Evolutionary conservation across 2,888 invertebrate genomes (phyloP).

Genomic region (Drosophila kuntzei): DNA sequence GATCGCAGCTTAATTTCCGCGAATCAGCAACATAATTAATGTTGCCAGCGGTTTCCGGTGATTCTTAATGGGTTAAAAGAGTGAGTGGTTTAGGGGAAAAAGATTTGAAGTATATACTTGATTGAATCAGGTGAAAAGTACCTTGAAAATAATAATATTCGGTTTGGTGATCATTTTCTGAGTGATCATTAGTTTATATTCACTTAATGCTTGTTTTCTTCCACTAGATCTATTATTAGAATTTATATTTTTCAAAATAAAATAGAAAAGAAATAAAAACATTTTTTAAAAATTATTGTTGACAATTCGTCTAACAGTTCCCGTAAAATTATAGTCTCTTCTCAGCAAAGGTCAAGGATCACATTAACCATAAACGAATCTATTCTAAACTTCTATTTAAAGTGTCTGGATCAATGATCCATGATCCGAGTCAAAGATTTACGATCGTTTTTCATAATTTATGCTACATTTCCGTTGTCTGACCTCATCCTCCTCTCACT

Average conservation of each 20-base stretch:
- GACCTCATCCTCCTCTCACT: slow-evolving; percentile 12
- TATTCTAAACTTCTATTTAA: slow-evolving; percentile 34
- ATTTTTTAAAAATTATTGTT: too few species aligned
- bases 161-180: too few species aligned
- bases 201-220: too few species aligned
- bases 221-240: too few species aligned
- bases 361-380: slow-evolving; percentile 15
- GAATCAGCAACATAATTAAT: slow-evolving; percentile 68
- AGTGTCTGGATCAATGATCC: slow-evolving; percentile 44
- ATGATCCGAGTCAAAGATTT: slow-evolving; percentile 56
- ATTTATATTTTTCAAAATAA: too few species aligned
- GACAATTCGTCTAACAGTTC: too few species aligned
- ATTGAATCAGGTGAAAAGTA: slow-evolving; percentile 14
- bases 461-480: slow-evolving; percentile 46
- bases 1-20: slow-evolving; percentile 49
- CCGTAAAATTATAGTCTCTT: not conserved
- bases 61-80: slow-evolving; percentile 33
- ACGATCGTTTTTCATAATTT: slow-evolving; percentile 63
- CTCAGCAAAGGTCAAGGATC: not conserved
- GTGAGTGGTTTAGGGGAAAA: not conserved
- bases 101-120: not conserved
- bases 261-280: too few species aligned
- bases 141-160: too few species aligned
- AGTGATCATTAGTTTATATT: not conserved
- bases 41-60: slow-evolving; percentile 62